Conservation (phyloP, 2,797 vertebrate species). For the Heliangelus exortis region DNA sequence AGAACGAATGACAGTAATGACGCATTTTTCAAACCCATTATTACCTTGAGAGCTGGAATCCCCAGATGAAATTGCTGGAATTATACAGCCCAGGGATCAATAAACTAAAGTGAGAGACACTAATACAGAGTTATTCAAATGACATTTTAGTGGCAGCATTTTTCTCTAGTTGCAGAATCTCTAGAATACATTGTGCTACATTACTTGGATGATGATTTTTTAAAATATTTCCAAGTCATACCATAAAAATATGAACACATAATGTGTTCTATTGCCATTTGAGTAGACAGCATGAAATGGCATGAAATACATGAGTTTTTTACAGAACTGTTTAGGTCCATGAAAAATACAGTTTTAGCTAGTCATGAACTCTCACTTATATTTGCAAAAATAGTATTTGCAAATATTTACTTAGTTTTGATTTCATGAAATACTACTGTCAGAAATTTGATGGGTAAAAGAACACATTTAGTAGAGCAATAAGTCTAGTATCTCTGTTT, state of each 20-base stretch:
- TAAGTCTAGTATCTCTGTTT: background rate
- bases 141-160: background rate
- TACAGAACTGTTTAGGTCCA: background rate
- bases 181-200: background rate
- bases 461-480: background rate
- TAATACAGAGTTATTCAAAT: background rate
- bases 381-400: background rate
- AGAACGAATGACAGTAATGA: background rate
- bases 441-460: background rate
- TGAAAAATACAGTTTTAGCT: background rate
- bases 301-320: background rate
- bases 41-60: background rate
- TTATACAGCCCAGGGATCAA: background rate
- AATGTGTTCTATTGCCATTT: background rate
- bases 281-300: background rate
- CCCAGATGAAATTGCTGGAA: background rate
- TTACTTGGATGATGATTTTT: background rate
- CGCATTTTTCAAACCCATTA: background rate
- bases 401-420: background rate
- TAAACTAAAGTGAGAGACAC: background rate
- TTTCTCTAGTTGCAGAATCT: conserved; percentile 6
- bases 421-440: background rate
- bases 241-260: background rate
- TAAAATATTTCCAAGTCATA: background rate
- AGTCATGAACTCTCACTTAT: background rate